A percentile compares a stretch with the other conserved stretches of the same genome.
Evolutionary conservation across 1,140 invertebrate species (phyloP).

Genomic region (Homalodisca vitripennis): DNA sequence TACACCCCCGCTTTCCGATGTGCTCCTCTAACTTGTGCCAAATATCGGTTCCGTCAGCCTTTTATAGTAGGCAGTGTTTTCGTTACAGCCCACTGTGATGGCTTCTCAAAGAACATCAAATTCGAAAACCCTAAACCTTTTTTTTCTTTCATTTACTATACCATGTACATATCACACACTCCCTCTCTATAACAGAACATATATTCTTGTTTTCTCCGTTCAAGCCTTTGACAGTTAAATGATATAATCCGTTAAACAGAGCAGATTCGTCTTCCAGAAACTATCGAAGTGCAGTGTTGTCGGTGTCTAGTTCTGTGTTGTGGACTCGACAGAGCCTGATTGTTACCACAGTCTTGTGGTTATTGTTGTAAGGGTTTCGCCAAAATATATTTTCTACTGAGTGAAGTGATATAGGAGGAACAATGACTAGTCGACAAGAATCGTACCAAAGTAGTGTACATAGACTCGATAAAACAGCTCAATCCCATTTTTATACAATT

Average conservation of each 20-base stretch:
- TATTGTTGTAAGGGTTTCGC: constrained; percentile 3
- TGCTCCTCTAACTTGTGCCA: background rate
- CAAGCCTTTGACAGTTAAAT: no score
- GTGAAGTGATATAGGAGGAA: background rate
- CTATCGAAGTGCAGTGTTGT: constrained; percentile 18
- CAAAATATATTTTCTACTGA: constrained; percentile 24
- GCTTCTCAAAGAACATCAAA: no score
- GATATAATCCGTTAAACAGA: no score
- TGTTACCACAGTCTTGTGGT: background rate
- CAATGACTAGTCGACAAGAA: constrained; percentile 37
- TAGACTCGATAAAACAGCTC: constrained; percentile 35
- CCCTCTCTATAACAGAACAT: no score
- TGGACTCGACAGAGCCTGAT: constrained; percentile 7
- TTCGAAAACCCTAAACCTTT: no score
- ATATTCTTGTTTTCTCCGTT: no score
- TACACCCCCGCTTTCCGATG: no score
- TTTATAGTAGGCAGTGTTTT: no score
- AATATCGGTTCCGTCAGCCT: no score
- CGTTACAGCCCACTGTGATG: no score
- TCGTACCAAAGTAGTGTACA: constrained; percentile 41
- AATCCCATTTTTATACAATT: constrained; percentile 37
- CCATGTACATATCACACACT: no score
- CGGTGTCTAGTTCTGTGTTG: background rate
- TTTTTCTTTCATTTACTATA: no score
- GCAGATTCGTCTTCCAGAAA: constrained; percentile 29